A percentile compares a stretch with the other conserved stretches of the same genome.
Evolutionary conservation across 2,888 invertebrate genomes (phyloP).

Genomic region (Brachynemurus nebulosus): DNA sequence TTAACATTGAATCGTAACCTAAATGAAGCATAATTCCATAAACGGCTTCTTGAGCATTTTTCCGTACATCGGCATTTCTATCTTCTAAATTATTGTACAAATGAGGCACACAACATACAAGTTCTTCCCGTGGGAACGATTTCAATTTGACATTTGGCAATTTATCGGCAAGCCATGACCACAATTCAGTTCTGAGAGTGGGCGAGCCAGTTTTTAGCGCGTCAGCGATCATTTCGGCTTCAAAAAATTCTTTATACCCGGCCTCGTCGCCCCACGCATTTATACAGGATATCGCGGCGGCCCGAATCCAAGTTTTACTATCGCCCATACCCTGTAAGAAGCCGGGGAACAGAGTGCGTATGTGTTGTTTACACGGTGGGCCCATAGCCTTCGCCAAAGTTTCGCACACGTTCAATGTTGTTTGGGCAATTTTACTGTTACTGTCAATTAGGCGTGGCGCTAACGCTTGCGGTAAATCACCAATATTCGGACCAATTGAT

Average conservation of each 20-base stretch:
- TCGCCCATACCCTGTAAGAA: slow-evolving; percentile 74
- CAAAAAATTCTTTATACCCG: slow-evolving; percentile 67
- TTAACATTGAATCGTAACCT: slow-evolving; percentile 66
- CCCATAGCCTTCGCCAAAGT: slow-evolving; percentile 74
- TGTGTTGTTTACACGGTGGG: slow-evolving; percentile 59
- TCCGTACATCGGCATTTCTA: slow-evolving; percentile 80
- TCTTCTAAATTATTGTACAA: slow-evolving; percentile 79
- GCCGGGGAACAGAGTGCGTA: slow-evolving; percentile 70
- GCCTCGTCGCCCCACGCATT: slow-evolving; percentile 75
- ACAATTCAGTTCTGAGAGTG: slow-evolving; percentile 61
- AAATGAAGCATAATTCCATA: slow-evolving; percentile 87
- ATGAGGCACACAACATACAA: slow-evolving; percentile 59
- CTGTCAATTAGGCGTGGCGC: slow-evolving; percentile 71
- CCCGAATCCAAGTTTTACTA: slow-evolving; percentile 64
- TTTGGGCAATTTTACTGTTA: slow-evolving; percentile 82
- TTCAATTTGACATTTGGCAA: slow-evolving; percentile 56
- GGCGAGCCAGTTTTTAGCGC: slow-evolving; percentile 78
- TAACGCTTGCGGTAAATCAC: slow-evolving; percentile 70
- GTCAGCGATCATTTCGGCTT: slow-evolving; percentile 80
- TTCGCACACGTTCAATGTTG: slow-evolving; percentile 71
- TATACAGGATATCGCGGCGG: slow-evolving; percentile 68
- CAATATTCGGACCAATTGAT: slow-evolving; percentile 69
- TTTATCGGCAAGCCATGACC: slow-evolving; percentile 74
- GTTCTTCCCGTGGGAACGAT: slow-evolving; percentile 67
- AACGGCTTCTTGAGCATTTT: slow-evolving; percentile 78